Percentiles rank a stretch among this genome's conserved stretches.
These are phyloP conservation scores for Vanessa cardui DNA, from an alignment of 2,888 invertebrate genomes.

Conservation along the genomic window DNA sequence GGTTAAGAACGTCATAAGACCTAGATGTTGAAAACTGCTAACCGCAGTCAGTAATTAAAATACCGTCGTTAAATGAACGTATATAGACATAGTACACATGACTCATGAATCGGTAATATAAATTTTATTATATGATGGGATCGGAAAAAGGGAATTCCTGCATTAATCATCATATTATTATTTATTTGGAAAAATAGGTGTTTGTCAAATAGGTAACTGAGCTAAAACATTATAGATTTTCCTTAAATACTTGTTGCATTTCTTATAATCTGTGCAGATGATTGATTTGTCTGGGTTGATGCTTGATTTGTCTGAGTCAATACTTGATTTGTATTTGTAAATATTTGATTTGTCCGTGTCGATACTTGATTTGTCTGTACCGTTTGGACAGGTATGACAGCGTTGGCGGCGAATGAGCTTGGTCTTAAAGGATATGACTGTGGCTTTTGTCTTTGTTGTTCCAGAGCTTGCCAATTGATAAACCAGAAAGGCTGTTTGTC, in stretches of 20 bases:
- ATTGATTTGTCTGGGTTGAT: background rate
- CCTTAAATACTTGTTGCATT: background rate
- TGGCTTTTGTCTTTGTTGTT: constrained; percentile 73
- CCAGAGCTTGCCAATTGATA: constrained; percentile 85
- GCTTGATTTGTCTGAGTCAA: background rate
- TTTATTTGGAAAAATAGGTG: no score
- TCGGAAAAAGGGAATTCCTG: no score
- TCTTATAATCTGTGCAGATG: background rate
- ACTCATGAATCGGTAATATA: no score
- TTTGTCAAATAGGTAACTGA: background rate
- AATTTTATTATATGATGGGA: no score
- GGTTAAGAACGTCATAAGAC: no score
- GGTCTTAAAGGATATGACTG: constrained; percentile 53
- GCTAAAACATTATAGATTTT: background rate
- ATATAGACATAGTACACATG: no score
- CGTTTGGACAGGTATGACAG: constrained; percentile 15
- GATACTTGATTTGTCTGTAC: background rate
- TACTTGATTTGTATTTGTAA: background rate
- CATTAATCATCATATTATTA: no score
- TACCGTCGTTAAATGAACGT: no score
- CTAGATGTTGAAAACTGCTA: no score
- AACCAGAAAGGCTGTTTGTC: constrained; percentile 88
- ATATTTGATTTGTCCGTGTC: background rate
- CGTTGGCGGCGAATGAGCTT: constrained; percentile 51
- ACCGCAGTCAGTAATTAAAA: no score